These are phyloP conservation scores for Asbolus verrucosus DNA, from an alignment of 1,140 invertebrate genomes.

Conservation along the genomic window DNA sequence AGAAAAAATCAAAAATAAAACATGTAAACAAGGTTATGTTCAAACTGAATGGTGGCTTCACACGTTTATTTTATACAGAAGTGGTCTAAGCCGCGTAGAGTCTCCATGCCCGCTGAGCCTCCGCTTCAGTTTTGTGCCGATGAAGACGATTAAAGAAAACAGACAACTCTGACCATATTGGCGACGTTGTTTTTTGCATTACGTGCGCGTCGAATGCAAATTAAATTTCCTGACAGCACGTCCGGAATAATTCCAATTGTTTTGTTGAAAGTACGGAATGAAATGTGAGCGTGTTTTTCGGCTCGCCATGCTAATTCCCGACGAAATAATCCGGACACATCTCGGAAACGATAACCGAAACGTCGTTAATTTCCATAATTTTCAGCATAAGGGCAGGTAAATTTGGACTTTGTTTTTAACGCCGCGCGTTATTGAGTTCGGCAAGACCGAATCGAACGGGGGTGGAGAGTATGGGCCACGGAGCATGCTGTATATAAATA, in stretches of 20 bases:
- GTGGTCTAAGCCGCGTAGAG: too few species aligned
- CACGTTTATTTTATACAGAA: too few species aligned
- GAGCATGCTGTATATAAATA: too few species aligned
- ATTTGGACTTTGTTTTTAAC: neutral
- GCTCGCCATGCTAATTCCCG: neutral
- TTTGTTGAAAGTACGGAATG: slow-evolving; percentile 13
- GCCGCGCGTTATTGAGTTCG: neutral
- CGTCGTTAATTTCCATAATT: slow-evolving; percentile 36
- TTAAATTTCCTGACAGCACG: neutral
- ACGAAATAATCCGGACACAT: slow-evolving; percentile 13
- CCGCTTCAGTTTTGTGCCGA: too few species aligned
- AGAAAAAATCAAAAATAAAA: too few species aligned
- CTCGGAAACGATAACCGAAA: neutral
- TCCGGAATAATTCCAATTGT: slow-evolving; percentile 2
- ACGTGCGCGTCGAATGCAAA: neutral
- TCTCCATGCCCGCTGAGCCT: too few species aligned
- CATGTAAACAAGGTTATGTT: too few species aligned
- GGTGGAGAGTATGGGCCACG: too few species aligned
- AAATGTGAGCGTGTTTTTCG: neutral
- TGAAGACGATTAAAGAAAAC: too few species aligned
- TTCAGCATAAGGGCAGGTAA: slow-evolving; percentile 3
- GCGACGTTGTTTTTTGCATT: neutral
- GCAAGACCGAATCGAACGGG: neutral
- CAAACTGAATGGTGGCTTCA: too few species aligned
- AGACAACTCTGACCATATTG: too few species aligned